Evolutionary conservation across 1,140 invertebrate genomes (phyloP).

Genomic region (Drosophila elegans): DNA sequence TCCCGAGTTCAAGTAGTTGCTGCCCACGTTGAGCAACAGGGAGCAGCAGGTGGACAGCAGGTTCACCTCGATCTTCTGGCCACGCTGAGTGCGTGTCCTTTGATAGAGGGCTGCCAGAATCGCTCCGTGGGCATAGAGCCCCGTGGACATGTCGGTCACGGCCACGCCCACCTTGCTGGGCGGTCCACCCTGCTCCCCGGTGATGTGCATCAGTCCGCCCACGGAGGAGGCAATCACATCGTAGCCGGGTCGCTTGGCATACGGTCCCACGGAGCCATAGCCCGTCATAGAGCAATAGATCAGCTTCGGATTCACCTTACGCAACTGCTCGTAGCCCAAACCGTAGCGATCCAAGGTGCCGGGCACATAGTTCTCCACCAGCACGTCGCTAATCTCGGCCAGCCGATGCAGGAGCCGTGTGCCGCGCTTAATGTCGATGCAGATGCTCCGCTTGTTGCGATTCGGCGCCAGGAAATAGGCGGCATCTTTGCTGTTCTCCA

Average conservation of each 20-base stretch:
- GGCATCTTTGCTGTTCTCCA: slow-evolving; percentile 89
- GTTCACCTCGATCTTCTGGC: slow-evolving; percentile 97
- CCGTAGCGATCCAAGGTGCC: slow-evolving; percentile 92
- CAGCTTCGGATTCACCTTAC: slow-evolving; percentile 90
- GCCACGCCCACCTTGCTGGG: slow-evolving; percentile 97
- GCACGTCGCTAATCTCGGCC: slow-evolving; percentile 92
- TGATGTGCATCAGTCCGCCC: slow-evolving; percentile 95
- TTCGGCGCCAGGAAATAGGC: slow-evolving; percentile 96
- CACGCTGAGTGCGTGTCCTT: slow-evolving; percentile 90
- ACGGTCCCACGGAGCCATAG: slow-evolving; percentile 95
- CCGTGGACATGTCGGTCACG: slow-evolving; percentile 96
- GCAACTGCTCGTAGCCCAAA: slow-evolving; percentile 92
- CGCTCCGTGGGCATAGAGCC: slow-evolving; percentile 97
- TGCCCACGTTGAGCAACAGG: slow-evolving; percentile 94
- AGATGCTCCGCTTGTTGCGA: slow-evolving; percentile 98
- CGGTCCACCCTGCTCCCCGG: slow-evolving; percentile 92
- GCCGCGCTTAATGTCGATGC: slow-evolving; percentile 94
- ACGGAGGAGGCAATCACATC: slow-evolving; percentile 97
- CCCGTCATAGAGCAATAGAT: slow-evolving; percentile 98
- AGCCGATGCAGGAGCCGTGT: slow-evolving; percentile 90
- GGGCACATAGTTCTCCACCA: slow-evolving; percentile 98
- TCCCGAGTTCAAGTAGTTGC: slow-evolving; percentile 95
- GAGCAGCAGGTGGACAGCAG: slow-evolving; percentile 96
- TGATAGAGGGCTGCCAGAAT: slow-evolving; percentile 96
- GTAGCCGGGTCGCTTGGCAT: slow-evolving; percentile 94